phyloP scores from a whole-genome alignment of 2,888 invertebrate genomes.

The Stenodera caucasica region DNA sequence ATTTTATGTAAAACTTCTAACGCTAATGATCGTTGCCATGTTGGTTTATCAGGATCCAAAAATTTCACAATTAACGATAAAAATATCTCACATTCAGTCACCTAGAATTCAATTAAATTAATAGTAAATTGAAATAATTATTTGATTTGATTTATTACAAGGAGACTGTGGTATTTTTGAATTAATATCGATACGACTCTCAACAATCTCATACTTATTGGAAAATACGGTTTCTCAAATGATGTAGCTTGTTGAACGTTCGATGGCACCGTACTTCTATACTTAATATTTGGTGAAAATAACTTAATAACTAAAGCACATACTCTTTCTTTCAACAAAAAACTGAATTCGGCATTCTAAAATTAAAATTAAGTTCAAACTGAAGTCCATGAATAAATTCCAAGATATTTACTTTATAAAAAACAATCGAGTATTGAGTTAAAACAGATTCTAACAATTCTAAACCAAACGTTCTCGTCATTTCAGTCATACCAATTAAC shows the following conservation, averaged over 20 bases:
- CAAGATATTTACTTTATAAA: constrained; percentile 70
- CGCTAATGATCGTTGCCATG: constrained; percentile 95
- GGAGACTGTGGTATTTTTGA: constrained; percentile 86
- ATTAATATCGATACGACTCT: constrained; percentile 91
- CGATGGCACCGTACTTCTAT: constrained; percentile 64
- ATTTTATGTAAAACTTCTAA: constrained; percentile 95
- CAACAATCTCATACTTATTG: constrained; percentile 92
- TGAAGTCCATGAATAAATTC: not conserved
- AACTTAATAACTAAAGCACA: constrained; percentile 98
- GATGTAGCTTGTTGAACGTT: constrained; percentile 66
- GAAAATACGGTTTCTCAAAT: constrained; percentile 92
- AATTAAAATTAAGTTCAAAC: constrained; percentile 41
- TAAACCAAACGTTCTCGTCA: constrained; percentile 95
- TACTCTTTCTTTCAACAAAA: constrained; percentile 92
- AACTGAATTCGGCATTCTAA: constrained; percentile 91
- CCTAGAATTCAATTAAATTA: constrained; percentile 57
- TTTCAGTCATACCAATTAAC: constrained; percentile 94
- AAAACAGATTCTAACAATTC: constrained; percentile 93
- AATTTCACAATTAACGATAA: constrained; percentile 95
- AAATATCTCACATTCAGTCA: constrained; percentile 98
- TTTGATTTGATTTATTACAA: constrained; percentile 65
- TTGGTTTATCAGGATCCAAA: constrained; percentile 93
- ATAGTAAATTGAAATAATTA: not conserved
- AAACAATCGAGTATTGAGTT: constrained; percentile 80
- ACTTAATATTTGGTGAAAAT: constrained; percentile 98